Evolutionary conservation across 2,113 vertebrate species (phyloP).

Genomic region (Empidonax traillii): DNA sequence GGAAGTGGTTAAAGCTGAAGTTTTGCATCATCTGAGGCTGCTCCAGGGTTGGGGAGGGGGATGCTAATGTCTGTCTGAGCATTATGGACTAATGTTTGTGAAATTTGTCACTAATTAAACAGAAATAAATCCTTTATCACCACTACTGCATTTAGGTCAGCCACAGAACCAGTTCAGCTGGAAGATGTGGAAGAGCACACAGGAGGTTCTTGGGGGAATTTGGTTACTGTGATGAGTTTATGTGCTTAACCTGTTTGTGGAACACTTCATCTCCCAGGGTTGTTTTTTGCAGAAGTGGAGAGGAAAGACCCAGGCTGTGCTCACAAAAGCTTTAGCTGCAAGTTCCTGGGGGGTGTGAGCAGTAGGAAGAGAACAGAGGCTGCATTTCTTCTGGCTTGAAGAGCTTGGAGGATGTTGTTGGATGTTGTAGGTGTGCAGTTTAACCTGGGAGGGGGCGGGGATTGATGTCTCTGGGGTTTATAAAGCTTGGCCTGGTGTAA

Average conservation of each 20-base stretch:
- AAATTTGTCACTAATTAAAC: conserved; percentile 8
- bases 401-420: background rate
- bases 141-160: background rate
- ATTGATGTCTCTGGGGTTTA: background rate
- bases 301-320: background rate
- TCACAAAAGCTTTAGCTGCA: background rate
- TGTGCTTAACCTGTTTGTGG: background rate
- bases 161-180: conserved; percentile 1
- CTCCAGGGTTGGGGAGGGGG: background rate
- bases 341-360: background rate
- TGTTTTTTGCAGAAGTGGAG: background rate
- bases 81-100: background rate
- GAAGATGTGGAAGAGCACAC: background rate
- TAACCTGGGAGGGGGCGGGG: accelerated
- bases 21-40: background rate
- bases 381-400: background rate
- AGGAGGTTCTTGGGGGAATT: background rate
- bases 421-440: background rate
- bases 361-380: background rate
- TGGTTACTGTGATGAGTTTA: background rate
- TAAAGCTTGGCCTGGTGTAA: background rate
- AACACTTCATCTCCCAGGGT: background rate
- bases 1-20: background rate
- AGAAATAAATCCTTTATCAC: conserved; percentile 17
- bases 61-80: background rate